Conservation (phyloP, 2,888 invertebrate genomes). For the Acleris literana region DNA sequence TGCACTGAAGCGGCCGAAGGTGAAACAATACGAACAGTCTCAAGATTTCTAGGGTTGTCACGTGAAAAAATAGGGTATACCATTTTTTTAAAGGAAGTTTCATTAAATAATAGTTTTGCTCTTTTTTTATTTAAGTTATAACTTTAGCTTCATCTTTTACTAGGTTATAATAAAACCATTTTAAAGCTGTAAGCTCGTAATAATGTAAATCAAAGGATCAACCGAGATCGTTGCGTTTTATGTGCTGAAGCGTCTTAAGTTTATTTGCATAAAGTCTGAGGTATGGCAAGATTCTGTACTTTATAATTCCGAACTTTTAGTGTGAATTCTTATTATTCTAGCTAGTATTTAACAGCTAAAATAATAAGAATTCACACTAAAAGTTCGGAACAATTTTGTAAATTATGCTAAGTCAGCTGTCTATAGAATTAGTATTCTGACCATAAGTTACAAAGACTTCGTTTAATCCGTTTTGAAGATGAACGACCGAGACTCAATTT, state of each 20-base stretch:
- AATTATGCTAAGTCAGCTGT: slow-evolving; percentile 15
- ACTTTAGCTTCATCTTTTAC: no score
- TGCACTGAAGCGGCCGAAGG: slow-evolving; percentile 46
- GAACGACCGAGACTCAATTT: slow-evolving; percentile 11
- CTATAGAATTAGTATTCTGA: slow-evolving; percentile 18
- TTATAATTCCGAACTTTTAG: no score
- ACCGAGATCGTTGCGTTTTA: slow-evolving; percentile 1
- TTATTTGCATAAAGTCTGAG: slow-evolving; percentile 8
- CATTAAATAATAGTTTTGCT: no score
- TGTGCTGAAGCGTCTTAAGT: slow-evolving; percentile 7
- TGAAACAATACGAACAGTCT: slow-evolving; percentile 74
- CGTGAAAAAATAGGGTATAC: background rate
- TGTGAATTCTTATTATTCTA: no score
- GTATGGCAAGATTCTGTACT: background rate
- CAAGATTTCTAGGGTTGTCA: slow-evolving; percentile 29
- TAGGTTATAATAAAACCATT: background rate
- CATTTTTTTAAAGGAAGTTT: no score
- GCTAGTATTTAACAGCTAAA: no score
- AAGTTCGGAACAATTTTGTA: background rate
- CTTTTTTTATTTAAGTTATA: no score
- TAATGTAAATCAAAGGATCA: slow-evolving; percentile 9
- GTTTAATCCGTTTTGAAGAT: slow-evolving; percentile 16
- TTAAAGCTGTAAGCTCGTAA: background rate
- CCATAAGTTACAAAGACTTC: slow-evolving; percentile 10
- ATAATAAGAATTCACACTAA: background rate